Base-by-base conservation (phyloP, 92 coral and sea anemone genomes). In the Epizoanthus stellaris region DNA sequence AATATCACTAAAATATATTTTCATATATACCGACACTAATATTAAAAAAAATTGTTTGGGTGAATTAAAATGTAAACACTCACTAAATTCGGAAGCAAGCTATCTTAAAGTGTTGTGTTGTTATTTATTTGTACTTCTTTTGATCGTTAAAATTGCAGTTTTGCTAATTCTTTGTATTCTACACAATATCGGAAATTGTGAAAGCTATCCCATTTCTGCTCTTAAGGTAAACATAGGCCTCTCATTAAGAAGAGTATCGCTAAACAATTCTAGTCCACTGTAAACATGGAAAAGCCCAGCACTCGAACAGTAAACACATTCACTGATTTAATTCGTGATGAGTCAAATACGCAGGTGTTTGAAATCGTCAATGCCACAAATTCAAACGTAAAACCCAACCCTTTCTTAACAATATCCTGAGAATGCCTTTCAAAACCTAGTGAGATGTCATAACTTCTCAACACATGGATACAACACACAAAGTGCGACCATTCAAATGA, bases 11-110 rank as follows among this genome's bases (percentile, higher is more conserved):
- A 70, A 40, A 70, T 16, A 42, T 70, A 59, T 71, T 71, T 71
- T 42, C 13, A 71, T 5, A 71, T 71, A 42, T 8, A 71, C 76
- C 76, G 57, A 71, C 76, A 45, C 76, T 6, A n/a, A n/a, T n/a
- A n/a, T n/a, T n/a, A n/a, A n/a, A n/a, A n/a, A n/a, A n/a, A n/a
- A n/a, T n/a, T n/a, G n/a, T 17, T 4, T 2, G 19, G 15, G 76
- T 67, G 49, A 49, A 49, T 49, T 5, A 49, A 49, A 49, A 49
- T 8, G 54, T 34, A 13, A 36, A 36, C 73, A 71, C 9, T n/a
- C 19, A 45, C 59, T 4, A 71, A 19, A 71, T 71, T 52, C 30
- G 14, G 42, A 66, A 40, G 12, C 75, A 70, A 39, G 4, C 25
- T 5, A 14, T 38, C 36, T 14, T 25, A 25, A 6, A 67, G 3